These are phyloP conservation scores for Phrynosoma platyrhinos DNA, from an alignment of 2,113 vertebrate species.

Conservation along the genomic window DNA sequence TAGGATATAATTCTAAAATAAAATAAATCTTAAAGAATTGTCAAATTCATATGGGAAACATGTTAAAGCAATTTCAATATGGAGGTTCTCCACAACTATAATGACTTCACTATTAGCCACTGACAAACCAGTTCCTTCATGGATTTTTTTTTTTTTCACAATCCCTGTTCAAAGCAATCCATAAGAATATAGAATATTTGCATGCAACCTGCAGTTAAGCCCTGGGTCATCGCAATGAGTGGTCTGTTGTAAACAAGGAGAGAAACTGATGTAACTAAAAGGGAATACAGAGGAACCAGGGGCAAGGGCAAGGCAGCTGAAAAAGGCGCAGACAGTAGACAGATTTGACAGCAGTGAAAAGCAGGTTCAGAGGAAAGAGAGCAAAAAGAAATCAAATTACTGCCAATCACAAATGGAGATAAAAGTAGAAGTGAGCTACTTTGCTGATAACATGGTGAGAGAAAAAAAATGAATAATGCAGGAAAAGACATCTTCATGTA, in stretches of 20 bases:
- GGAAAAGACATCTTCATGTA: conserved; percentile 14
- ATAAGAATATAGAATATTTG: not conserved
- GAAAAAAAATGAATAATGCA: conserved; percentile 35
- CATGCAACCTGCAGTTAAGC: not conserved
- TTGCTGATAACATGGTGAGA: conserved; percentile 35
- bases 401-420: conserved; percentile 28
- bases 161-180: not conserved
- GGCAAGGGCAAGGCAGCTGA: not conserved
- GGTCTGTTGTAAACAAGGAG: not conserved
- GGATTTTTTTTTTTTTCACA: not conserved
- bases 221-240: not conserved
- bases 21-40: too few relatives aligned
- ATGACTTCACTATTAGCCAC: not conserved
- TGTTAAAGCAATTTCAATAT: not conserved
- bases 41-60: too few relatives aligned
- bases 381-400: conserved; percentile 31
- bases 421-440: conserved; percentile 33
- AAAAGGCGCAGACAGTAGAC: not conserved
- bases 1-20: too few relatives aligned
- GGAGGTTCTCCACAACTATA: not conserved
- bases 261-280: too few relatives aligned
- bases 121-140: not conserved
- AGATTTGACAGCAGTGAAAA: conserved; percentile 2
- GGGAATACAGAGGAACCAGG: not conserved
- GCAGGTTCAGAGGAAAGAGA: not conserved